phyloP scores from a whole-genome alignment of 1,140 invertebrate genomes.

The Mizuhopecten yessoensis region DNA sequence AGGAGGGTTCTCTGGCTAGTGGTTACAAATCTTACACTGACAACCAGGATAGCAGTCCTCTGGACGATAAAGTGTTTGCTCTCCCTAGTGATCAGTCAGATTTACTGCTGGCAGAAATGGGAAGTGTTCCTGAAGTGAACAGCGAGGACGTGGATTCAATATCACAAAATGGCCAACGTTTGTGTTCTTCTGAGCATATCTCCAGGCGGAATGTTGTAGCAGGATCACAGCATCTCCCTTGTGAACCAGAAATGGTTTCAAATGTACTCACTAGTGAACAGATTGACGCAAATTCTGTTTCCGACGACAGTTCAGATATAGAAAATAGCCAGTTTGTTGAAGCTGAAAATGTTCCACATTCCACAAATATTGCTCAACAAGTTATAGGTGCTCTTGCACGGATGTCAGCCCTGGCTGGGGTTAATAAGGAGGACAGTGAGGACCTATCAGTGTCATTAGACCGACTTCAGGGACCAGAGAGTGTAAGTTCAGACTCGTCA shows the following conservation, averaged over 20 bases:
- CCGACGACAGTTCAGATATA: background rate
- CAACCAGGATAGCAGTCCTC: constrained; percentile 45
- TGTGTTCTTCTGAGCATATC: background rate
- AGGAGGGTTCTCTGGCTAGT: constrained; percentile 41
- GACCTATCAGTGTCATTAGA: constrained; percentile 54
- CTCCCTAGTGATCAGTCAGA: background rate
- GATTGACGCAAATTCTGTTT: background rate
- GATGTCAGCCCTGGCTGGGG: background rate
- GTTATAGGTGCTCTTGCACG: background rate
- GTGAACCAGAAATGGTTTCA: background rate
- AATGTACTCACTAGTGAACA: background rate
- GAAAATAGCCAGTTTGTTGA: background rate
- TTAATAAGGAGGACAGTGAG: constrained; percentile 29
- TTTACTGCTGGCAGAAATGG: background rate
- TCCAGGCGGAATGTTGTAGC: background rate
- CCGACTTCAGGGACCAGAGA: constrained; percentile 43
- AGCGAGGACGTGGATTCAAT: background rate
- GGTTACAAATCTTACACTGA: constrained; percentile 42
- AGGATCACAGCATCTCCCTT: background rate
- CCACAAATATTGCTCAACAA: background rate
- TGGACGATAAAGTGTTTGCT: background rate
- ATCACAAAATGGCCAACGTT: background rate
- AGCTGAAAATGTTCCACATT: background rate
- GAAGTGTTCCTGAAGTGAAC: background rate
- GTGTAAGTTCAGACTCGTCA: constrained; percentile 64